Evolutionary conservation across 2,888 invertebrate species (phyloP), one percentile per base, ranked within the genome.

Genomic region (Stenchaetothrips biformis): DNA sequence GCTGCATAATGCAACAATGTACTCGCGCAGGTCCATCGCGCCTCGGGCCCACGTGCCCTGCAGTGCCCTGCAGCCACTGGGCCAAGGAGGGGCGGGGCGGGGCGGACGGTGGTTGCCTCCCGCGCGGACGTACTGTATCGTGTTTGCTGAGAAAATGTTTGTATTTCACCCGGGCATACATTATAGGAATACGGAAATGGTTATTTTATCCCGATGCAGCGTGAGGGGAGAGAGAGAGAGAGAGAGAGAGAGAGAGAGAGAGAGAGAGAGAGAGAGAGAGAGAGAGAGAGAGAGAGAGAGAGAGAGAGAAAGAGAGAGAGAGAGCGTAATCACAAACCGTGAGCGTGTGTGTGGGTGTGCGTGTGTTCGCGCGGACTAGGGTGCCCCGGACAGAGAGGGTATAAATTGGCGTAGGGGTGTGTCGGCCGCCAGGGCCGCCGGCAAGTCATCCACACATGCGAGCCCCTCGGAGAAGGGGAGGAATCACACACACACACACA

Each of bases 81-180:
- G 37, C 37, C 37, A 4, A 37, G 37, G 37, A 37, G 37, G 37
- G 37, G 37, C 37, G 37, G 37, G 4, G 37, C 37, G 37, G 37
- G 37, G 37, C 37, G 37, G n/a, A n/a, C n/a, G n/a, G n/a, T n/a
- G n/a, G n/a, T n/a, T n/a, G n/a, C n/a, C n/a, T n/a, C n/a, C n/a
- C n/a, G n/a, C n/a, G n/a, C n/a, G n/a, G 37, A 37, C 37, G 37
- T 37, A 37, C 37, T 37, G 37, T 37, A 37, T 37, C 37, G 67
- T 74, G 67, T 74, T 74, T 74, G 67, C 67, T 74, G 67, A 25
- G 67, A 74, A 74, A 74, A 74, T 74, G 67, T 74, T 74, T 74
- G 67, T 25, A 11, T 74, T 37, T 25, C 21, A 25, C 59, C 59
- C 59, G 59, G 59, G 67, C 67, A 74, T 74, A 74, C 67, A 74